phyloP scores from a whole-genome alignment of 2,888 invertebrate genomes.

The Drosophila neonasuta region DNA sequence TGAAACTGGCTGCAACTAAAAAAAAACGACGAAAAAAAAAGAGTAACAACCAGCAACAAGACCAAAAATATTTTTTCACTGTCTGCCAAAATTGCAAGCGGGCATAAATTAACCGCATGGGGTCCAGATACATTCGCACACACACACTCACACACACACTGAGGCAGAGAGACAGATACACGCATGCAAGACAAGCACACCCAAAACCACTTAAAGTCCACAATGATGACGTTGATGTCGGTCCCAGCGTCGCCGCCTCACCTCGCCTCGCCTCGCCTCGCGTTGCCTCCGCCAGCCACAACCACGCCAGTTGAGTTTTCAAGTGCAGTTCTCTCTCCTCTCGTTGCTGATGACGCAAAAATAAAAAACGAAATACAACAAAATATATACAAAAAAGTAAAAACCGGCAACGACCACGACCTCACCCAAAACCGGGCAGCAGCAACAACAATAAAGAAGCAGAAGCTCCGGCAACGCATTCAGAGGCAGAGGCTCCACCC shows the following conservation, averaged over 20 bases:
- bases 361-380: neutral
- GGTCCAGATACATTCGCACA: constrained; percentile 66
- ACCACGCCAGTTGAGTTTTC: constrained; percentile 77
- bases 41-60: constrained; percentile 47
- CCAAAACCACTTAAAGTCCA: constrained; percentile 75
- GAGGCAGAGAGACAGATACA: constrained; percentile 38
- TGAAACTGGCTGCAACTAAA: constrained; percentile 69
- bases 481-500: constrained; percentile 65
- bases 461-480: constrained; percentile 63
- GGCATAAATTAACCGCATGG: constrained; percentile 76
- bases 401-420: constrained; percentile 74
- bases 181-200: constrained; percentile 68
- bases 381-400: constrained; percentile 37
- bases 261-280: too few relatives aligned
- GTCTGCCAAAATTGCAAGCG: constrained; percentile 77
- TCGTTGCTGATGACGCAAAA: constrained; percentile 68
- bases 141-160: constrained; percentile 30
- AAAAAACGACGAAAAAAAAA: constrained; percentile 2
- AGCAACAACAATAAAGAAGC: constrained; percentile 47
- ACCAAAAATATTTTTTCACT: constrained; percentile 75
- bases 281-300: constrained; percentile 29
- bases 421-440: constrained; percentile 68
- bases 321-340: constrained; percentile 63
- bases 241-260: constrained; percentile 29
- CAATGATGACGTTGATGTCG: constrained; percentile 76